phyloP scores from a whole-genome alignment of 1,140 invertebrate genomes.

The Trichoplusia ni region DNA sequence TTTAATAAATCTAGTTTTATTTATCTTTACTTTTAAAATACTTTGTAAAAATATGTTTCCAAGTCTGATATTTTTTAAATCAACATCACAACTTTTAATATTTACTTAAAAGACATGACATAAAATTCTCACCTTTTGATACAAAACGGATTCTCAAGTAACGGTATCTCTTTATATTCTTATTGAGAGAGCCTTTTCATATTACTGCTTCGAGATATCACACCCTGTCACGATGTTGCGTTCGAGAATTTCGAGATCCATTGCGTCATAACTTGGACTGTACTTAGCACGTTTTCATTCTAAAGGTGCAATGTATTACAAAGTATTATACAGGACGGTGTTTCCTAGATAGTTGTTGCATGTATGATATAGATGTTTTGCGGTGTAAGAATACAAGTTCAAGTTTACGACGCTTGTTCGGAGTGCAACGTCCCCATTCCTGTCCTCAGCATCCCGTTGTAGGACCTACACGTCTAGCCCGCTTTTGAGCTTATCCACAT shows the following conservation, averaged over 20 bases:
- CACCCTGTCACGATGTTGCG: neutral
- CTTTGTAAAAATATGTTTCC: too few relatives aligned
- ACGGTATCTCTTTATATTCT: neutral
- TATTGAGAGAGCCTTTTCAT: neutral
- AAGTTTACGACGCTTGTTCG: conserved; percentile 37
- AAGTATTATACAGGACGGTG: neutral
- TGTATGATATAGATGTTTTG: neutral
- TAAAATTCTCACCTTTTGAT: neutral
- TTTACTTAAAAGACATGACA: too few relatives aligned
- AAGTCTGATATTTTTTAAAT: too few relatives aligned
- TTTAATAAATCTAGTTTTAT: too few relatives aligned
- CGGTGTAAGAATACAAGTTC: conserved; percentile 13
- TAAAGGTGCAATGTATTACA: neutral
- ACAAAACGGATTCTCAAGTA: neutral
- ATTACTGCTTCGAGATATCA: neutral
- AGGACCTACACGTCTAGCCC: conserved; percentile 11
- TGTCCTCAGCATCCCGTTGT: conserved; percentile 46
- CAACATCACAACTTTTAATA: too few relatives aligned
- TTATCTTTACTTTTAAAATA: too few relatives aligned
- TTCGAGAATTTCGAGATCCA: neutral
- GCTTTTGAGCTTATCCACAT: neutral
- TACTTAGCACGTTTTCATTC: neutral
- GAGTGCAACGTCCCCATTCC: conserved; percentile 68
- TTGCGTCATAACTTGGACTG: neutral
- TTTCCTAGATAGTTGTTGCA: neutral